Base-by-base conservation (phyloP, 2,888 invertebrate genomes). In the Graphium colonna region DNA sequence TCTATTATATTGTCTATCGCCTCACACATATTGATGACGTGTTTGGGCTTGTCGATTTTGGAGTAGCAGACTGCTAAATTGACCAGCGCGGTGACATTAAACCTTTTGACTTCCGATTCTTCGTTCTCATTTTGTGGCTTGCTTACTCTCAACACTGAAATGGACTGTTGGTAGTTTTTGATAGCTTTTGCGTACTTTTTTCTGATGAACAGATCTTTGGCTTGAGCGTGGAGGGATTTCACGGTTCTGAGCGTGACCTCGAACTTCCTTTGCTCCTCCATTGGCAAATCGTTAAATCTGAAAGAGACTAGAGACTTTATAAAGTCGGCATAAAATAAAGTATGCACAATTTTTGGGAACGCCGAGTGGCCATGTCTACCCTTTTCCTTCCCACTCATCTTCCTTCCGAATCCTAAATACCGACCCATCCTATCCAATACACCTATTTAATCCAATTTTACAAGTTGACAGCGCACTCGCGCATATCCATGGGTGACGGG, bases 31-130 rank as follows among this genome's bases (percentile, higher is more conserved):
- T 73, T 71, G 1, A 89, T 58, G 0, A 82, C 62, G 38, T 82
- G 73, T 52, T 80, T 81, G 0, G 87, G 86, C 60, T 82, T 85
- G 3, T 78, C 65, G 8, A 80, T 43, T 58, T 82, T 88, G 26
- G 71, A 73, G 36, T 86, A 88, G 55, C 89, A 89, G 0, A 89
- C 73, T 0, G 82, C 82, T 50, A 87, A 55, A 38, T 89, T 89
- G 0, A 78, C 59, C n/a, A 75, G 83, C 0, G 75, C 71, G 10
- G 69, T 77, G 0, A 81, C 60, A 67, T 75, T 79, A 0, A 81
- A 52, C 5, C 74, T 67, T 60, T 76, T 81, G 0, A 87, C 56
- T 57, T 80, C 71, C 0, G 53, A 51, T 31, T 67, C 63, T 49
- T 87, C 76, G 0, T n/a, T 15, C 0, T 71, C 64, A 1, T 62